These are phyloP conservation scores for Portevinia maculata DNA, from an alignment of 2,888 invertebrate genomes.

Conservation along the genomic window DNA sequence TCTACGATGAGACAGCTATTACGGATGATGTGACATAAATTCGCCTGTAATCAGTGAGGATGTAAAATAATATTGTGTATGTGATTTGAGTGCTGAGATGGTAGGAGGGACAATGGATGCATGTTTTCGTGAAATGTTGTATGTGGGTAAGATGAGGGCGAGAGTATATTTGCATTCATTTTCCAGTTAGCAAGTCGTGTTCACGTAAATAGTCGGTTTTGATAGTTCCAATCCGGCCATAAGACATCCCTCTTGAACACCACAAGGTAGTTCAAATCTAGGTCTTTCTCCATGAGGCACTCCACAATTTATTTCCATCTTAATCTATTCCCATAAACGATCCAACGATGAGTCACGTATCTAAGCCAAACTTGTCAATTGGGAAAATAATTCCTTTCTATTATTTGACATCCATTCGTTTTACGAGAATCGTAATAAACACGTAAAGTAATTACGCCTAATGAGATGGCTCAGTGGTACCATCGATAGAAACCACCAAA, in stretches of 20 bases:
- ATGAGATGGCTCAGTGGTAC: conserved; percentile 15
- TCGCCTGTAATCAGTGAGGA: conserved; percentile 12
- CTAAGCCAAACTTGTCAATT: conserved; percentile 4
- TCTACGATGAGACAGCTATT: conserved; percentile 17
- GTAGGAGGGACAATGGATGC: too few species aligned
- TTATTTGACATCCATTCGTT: conserved; percentile 25
- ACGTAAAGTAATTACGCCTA: conserved; percentile 42
- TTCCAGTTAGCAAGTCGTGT: too few species aligned
- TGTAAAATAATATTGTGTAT: not conserved
- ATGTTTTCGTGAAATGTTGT: too few species aligned
- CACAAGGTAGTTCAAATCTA: too few species aligned
- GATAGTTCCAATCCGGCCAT: too few species aligned
- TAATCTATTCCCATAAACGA: not conserved
- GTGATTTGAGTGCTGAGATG: not conserved
- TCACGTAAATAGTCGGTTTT: too few species aligned
- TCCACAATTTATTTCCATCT: too few species aligned
- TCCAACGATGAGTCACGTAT: not conserved
- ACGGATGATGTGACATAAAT: conserved; percentile 23
- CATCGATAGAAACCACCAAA: conserved; percentile 6
- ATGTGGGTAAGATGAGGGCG: too few species aligned
- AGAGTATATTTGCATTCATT: too few species aligned
- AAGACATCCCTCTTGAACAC: too few species aligned
- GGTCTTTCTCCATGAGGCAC: too few species aligned
- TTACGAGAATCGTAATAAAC: conserved; percentile 32
- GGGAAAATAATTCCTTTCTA: conserved; percentile 19